Base-by-base conservation (phyloP, 2,113 vertebrate genomes). In the Formicarius rufipectus region DNA sequence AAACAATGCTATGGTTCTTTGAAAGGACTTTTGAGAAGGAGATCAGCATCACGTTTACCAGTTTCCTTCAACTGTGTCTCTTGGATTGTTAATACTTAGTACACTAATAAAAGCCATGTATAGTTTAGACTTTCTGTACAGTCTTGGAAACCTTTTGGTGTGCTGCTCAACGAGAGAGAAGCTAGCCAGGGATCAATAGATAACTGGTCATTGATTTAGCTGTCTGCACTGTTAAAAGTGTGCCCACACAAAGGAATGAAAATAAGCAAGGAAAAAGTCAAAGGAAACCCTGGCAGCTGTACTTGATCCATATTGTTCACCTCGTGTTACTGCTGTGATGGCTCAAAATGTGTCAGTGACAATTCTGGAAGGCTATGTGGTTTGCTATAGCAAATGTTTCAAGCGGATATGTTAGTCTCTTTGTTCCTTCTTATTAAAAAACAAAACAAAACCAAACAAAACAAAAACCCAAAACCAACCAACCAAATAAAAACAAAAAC, bases 171-270 rank as follows among this genome's bases (percentile, higher is more conserved):
- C 12, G 37, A 37, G 23, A 25, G 28, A 69, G 50, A 69, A 88
- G 69, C 75, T 62, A 93, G 72, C 37, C 75, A 59, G 71, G 30
- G 59, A 90, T 94, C 92, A 83, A 63, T 94, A 94, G 59, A 58
- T 92, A 88, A 77, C 72, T 86, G 85, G 63, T n/a, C 67, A 80
- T 88, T 86, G 95, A 92, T 95, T 90, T 93, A 88, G 50, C 75
- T 96, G 79, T 95, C 85, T 85, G 24, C 12, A 0, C 42, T 40
- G 45, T 77, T 96, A 82, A 90, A 93, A 77, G 86, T 63, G 35
- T 86, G 24, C 64, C 82, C 52, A 40, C 63, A 56, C 72, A 83
- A 88, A 86, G 33, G 50, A 74, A 91, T 88, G 52, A 63, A 93
- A 93, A 90, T 88, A 92, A 84, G 35, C 47, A 37, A 63, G 52